Evolutionary conservation across 1,140 invertebrate species (phyloP), one percentile per base, ranked within the genome.

Genomic region (Aphidius ervi): DNA sequence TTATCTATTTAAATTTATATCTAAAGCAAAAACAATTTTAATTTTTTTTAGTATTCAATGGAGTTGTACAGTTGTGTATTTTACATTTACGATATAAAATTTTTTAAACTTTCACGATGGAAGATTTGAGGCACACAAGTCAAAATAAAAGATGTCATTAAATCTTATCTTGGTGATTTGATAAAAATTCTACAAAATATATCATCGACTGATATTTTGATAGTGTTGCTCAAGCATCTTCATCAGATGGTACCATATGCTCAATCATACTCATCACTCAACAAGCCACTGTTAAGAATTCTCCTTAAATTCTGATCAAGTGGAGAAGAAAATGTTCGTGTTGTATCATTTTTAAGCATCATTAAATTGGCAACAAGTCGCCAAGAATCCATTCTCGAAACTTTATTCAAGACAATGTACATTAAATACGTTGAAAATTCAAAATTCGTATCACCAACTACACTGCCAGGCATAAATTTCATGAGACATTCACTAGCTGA

Each of bases 401-500:
- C 82, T 45, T 85, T 91, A 39, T 70, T 96, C 3, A 96, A 86
- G 84, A 40, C 85, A 46, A 93, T 95, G 91, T 99, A 99, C 76
- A 83, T 98, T 68, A 88, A 92, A 10, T 99, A 95, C 77, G 91
- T 99, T 2, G 87, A 90, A 68, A 98, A 97, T 75, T 87, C 89
- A 23, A 97, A 97, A 78, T 97, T 97, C 74, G 93, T 98, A 0
- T 96, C 93, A 48, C 87, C 90, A 0, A 86, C 85, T 1, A 90
- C 89, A 1, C 85, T 95, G 79, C 90, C 95, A 0, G 82, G 87
- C 58, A 95, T 99, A n/a, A 94, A 94, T 75, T 98, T 99, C 67
- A 99, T 99, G 96, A 86, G 94, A 66, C 83, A 87, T 53, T 98
- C 95, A 20, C 80, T 99, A 39, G 88, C 91, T 5, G 96, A 99